Conservation (phyloP, 2,113 vertebrate species). For the Damaliscus lunatus region DNA sequence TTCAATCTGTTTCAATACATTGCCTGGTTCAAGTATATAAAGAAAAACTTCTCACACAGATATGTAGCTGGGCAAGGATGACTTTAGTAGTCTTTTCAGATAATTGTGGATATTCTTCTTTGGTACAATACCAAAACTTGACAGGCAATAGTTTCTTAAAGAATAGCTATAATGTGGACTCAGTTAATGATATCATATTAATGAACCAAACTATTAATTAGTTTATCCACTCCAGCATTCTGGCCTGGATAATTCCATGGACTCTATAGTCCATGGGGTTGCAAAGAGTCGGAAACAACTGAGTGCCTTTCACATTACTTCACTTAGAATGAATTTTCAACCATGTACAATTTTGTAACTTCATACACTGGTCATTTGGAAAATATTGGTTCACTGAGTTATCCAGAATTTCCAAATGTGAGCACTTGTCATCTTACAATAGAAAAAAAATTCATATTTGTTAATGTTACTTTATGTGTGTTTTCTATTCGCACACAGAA, state of each 20-base stretch:
- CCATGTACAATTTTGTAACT: not conserved
- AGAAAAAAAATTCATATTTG: not conserved
- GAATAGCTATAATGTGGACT: not conserved
- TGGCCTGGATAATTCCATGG: not conserved
- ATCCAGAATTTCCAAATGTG: not conserved
- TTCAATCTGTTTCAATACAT: not conserved
- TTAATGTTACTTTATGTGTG: not conserved
- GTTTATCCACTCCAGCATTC: not conserved
- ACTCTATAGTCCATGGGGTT: not conserved
- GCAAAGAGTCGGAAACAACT: not conserved
- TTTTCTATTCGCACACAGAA: not conserved
- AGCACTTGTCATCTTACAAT: not conserved
- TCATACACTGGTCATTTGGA: not conserved
- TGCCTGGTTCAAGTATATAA: not conserved
- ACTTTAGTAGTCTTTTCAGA: not conserved
- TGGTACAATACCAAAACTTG: not conserved
- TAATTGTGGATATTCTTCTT: constrained; percentile 1
- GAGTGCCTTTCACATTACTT: not conserved
- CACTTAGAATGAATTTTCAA: constrained; percentile 13
- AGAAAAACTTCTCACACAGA: not conserved
- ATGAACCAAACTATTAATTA: not conserved
- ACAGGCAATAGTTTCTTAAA: constrained; percentile 1
- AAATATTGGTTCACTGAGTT: not conserved
- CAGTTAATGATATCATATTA: not conserved
- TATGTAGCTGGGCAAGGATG: not conserved